Evolutionary conservation across 1,140 invertebrate species (phyloP).

Genomic region (Cotesia typhae): DNA sequence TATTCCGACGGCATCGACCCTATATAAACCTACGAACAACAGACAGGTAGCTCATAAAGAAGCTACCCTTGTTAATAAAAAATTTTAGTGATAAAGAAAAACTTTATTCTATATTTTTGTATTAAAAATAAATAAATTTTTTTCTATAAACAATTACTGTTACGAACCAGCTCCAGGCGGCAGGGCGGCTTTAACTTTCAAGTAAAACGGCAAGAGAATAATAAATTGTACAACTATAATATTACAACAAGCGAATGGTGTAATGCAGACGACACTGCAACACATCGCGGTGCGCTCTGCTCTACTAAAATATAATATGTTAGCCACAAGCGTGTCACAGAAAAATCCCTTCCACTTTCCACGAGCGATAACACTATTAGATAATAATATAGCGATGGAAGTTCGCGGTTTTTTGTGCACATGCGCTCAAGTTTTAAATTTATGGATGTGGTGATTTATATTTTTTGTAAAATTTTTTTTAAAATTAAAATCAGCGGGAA

Average conservation of each 20-base stretch:
- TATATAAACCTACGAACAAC: slow-evolving; percentile 22
- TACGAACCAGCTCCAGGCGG: slow-evolving; percentile 57
- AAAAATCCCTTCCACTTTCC: background rate
- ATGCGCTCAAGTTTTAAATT: slow-evolving; percentile 1
- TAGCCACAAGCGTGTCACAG: slow-evolving; percentile 31
- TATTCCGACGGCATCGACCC: slow-evolving; percentile 23
- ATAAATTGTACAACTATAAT: slow-evolving; percentile 41
- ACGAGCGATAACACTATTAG: slow-evolving; percentile 1
- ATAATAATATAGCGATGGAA: slow-evolving; percentile 7
- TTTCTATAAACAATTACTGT: background rate
- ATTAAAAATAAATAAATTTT: background rate
- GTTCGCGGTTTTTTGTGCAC: background rate
- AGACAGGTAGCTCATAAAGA: background rate
- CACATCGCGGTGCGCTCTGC: slow-evolving; percentile 54
- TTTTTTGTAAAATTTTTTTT: too few species aligned
- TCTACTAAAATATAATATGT: slow-evolving; percentile 41
- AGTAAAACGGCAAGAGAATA: slow-evolving; percentile 41
- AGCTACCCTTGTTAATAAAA: slow-evolving; percentile 24
- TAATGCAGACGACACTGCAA: slow-evolving; percentile 46
- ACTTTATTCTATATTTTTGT: background rate
- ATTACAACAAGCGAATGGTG: slow-evolving; percentile 41
- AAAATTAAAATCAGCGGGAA: background rate
- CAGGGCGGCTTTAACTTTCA: slow-evolving; percentile 49
- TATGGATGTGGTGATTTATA: background rate
- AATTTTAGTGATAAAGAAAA: background rate